Evolutionary conservation across 2,797 vertebrate species (phyloP).

Genomic region (Phalanger gymnotis): DNA sequence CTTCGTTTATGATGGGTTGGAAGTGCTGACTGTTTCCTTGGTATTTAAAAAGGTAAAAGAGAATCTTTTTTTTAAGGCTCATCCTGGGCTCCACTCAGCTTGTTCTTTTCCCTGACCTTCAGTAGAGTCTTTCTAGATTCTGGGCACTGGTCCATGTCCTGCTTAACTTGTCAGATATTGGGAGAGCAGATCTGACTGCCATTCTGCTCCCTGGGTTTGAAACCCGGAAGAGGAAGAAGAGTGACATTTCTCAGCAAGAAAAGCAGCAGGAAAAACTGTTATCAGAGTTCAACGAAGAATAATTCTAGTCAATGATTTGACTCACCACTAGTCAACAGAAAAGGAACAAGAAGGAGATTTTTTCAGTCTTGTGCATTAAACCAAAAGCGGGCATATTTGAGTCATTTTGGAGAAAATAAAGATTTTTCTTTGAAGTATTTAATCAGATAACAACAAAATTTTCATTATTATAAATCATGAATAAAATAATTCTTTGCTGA

Average conservation of each 20-base stretch:
- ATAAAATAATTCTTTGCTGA: background rate
- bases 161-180: conserved; percentile 8
- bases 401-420: background rate
- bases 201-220: background rate
- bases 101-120: conserved; percentile 57
- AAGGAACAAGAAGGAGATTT: background rate
- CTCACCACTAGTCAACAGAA: background rate
- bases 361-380: background rate
- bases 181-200: conserved; percentile 8
- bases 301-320: conserved; percentile 7
- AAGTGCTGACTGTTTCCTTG: background rate
- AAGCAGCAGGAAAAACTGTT: conserved; percentile 47
- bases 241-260: conserved; percentile 49
- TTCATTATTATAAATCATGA: background rate
- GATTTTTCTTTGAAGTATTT: background rate
- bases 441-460: background rate
- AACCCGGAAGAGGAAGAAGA: background rate
- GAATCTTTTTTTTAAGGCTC: background rate
- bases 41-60: background rate
- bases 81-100: conserved; percentile 28
- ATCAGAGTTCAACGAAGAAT: conserved; percentile 16
- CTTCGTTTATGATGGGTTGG: conserved; percentile 30
- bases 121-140: conserved; percentile 46
- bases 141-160: conserved; percentile 33
- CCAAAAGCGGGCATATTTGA: background rate